Evolutionary conservation across 2,113 vertebrate species (phyloP).

Genomic region (Lycaon pictus): DNA sequence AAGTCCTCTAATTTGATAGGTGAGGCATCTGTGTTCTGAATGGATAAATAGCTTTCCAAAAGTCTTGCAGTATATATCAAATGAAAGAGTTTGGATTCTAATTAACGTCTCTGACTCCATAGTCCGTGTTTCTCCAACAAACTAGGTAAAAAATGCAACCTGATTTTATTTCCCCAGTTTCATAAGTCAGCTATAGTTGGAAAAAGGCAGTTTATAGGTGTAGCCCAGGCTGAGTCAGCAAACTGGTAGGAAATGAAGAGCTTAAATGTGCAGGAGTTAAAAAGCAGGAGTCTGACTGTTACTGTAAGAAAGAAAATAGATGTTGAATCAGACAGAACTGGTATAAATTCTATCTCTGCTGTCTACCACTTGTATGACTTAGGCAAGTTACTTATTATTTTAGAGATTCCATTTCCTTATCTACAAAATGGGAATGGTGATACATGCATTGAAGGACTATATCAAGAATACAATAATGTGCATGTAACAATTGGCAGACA

Average conservation of each 20-base stretch:
- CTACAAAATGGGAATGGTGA: neutral
- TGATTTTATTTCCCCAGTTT: slow-evolving; percentile 1
- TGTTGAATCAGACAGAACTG: neutral
- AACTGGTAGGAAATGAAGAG: neutral
- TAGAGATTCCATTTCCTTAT: neutral
- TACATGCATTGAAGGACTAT: neutral
- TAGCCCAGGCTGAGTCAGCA: neutral
- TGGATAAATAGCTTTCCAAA: neutral
- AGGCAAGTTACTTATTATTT: slow-evolving; percentile 13
- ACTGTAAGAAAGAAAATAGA: neutral
- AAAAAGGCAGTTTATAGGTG: neutral
- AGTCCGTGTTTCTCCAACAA: neutral
- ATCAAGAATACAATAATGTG: neutral
- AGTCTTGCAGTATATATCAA: neutral
- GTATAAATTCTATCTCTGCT: slow-evolving; percentile 1
- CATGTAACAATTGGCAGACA: neutral
- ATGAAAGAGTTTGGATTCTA: neutral
- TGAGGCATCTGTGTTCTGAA: neutral
- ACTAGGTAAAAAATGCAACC: neutral
- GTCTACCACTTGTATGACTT: neutral
- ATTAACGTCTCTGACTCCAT: neutral
- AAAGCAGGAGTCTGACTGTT: neutral
- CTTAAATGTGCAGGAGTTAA: neutral
- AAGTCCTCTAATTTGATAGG: neutral
- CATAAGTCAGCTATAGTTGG: neutral